Conservation (phyloP, 1,140 invertebrate species). For the Drosophila teissieri region DNA sequence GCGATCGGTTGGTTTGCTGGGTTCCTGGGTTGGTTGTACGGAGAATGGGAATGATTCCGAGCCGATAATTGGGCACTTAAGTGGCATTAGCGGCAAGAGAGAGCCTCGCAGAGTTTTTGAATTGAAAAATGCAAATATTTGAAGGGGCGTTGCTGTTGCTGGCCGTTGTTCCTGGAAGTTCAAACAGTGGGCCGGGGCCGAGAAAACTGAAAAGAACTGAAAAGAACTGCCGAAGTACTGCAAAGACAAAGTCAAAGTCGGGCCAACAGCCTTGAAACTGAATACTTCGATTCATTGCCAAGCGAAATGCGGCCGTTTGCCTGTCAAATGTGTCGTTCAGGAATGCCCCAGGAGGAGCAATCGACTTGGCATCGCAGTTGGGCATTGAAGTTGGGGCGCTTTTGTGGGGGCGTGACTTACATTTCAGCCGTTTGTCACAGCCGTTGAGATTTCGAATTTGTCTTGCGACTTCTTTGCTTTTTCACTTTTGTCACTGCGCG, state of each 20-base stretch:
- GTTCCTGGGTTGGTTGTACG: background rate
- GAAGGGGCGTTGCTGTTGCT: constrained; percentile 57
- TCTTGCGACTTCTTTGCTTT: constrained; percentile 39
- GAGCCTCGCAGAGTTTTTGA: constrained; percentile 34
- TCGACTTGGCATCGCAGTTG: too few species aligned
- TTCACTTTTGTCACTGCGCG: constrained; percentile 50
- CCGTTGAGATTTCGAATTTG: constrained; percentile 59
- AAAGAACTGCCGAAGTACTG: constrained; percentile 9
- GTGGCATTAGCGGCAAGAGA: constrained; percentile 60
- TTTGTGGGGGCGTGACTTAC: constrained; percentile 70
- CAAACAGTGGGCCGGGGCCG: constrained; percentile 20
- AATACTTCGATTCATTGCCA: constrained; percentile 74
- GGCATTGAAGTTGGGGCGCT: constrained; percentile 13
- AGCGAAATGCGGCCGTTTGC: constrained; percentile 73
- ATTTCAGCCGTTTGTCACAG: constrained; percentile 40
- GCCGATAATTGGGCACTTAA: constrained; percentile 80
- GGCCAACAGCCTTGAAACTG: constrained; percentile 74
- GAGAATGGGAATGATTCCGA: constrained; percentile 29
- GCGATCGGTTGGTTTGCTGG: background rate
- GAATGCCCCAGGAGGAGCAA: constrained; percentile 56
- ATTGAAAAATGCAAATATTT: constrained; percentile 75
- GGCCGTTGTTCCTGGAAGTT: constrained; percentile 65
- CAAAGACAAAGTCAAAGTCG: constrained; percentile 38
- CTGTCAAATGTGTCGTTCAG: constrained; percentile 75
- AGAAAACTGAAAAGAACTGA: background rate